Evolutionary conservation across 2,888 invertebrate species (phyloP).

Genomic region (Incurvaria masculella): DNA sequence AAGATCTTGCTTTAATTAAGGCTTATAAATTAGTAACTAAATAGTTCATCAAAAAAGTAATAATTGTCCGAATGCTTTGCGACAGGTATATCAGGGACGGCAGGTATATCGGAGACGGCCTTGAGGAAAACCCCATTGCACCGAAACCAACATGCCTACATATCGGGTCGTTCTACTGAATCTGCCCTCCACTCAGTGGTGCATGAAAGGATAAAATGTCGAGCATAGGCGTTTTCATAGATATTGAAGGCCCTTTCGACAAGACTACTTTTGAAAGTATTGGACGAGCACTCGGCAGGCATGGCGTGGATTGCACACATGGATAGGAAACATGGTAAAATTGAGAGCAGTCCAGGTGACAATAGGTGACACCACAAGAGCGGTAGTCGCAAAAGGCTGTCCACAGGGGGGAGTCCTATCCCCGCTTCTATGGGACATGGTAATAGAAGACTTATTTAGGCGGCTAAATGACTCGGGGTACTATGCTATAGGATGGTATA

Average conservation of each 20-base stretch:
- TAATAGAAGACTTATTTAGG: not conserved
- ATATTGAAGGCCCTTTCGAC: not conserved
- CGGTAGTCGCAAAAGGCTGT: not conserved
- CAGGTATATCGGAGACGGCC: conserved; percentile 10
- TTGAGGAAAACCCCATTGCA: conserved; percentile 6
- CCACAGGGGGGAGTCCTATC: not conserved
- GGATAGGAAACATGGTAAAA: not conserved
- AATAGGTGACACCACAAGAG: not conserved
- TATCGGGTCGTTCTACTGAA: conserved; percentile 12
- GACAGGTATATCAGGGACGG: too few species aligned
- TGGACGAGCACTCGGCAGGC: not conserved
- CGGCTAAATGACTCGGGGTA: not conserved
- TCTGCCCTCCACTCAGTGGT: not conserved
- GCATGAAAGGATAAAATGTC: not conserved
- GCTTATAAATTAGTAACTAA: conserved; percentile 16
- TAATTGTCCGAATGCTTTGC: conserved; percentile 16
- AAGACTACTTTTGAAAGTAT: not conserved
- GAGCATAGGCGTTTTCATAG: not conserved
- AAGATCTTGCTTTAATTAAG: conserved; percentile 15
- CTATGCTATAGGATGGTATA: not conserved
- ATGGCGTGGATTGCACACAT: not conserved
- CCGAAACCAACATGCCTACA: conserved; percentile 15
- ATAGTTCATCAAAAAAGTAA: too few species aligned
- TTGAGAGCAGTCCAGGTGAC: not conserved
- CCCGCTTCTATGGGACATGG: not conserved